A percentile compares a stretch with the other conserved stretches of the same genome.
Evolutionary conservation across 2,113 vertebrate genomes (phyloP).

Genomic region (Poicephalus meyeri): DNA sequence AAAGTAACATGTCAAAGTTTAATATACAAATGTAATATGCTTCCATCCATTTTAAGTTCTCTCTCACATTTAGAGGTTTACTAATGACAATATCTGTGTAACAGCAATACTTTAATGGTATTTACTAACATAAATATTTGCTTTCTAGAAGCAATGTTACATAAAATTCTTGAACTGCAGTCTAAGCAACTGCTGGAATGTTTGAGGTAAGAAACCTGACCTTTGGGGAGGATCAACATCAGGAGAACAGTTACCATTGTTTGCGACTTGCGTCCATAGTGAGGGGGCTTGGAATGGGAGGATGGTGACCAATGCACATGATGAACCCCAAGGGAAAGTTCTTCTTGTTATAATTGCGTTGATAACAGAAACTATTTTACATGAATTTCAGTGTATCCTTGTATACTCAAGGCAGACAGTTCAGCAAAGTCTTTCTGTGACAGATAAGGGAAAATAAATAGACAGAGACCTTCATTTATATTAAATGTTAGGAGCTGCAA

Average conservation of each 20-base stretch:
- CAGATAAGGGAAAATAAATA: constrained; percentile 42
- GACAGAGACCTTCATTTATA: constrained; percentile 15
- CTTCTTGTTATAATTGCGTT: neutral
- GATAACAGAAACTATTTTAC: constrained; percentile 32
- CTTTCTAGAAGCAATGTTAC: constrained; percentile 54
- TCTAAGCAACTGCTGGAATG: constrained; percentile 62
- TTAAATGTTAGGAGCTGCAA: neutral
- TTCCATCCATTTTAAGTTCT: neutral
- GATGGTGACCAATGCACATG: neutral
- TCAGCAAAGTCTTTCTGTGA: constrained; percentile 11
- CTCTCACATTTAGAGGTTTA: constrained; percentile 33
- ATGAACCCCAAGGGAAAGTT: neutral
- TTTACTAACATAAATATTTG: constrained; percentile 75
- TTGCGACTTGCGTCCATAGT: constrained; percentile 27
- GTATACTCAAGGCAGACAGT: neutral
- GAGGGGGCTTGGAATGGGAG: neutral
- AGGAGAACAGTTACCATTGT: constrained; percentile 62
- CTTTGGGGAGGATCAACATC: constrained; percentile 44
- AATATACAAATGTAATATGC: neutral
- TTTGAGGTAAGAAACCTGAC: constrained; percentile 60
- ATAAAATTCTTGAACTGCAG: constrained; percentile 54
- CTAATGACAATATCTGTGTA: constrained; percentile 48
- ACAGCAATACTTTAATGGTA: constrained; percentile 49
- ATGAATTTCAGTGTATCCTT: constrained; percentile 24
- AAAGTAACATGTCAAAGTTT: neutral